Evolutionary conservation across 2,888 invertebrate genomes (phyloP), one percentile per base, ranked within the genome.

Genomic region (Thereva nobilitata): DNA sequence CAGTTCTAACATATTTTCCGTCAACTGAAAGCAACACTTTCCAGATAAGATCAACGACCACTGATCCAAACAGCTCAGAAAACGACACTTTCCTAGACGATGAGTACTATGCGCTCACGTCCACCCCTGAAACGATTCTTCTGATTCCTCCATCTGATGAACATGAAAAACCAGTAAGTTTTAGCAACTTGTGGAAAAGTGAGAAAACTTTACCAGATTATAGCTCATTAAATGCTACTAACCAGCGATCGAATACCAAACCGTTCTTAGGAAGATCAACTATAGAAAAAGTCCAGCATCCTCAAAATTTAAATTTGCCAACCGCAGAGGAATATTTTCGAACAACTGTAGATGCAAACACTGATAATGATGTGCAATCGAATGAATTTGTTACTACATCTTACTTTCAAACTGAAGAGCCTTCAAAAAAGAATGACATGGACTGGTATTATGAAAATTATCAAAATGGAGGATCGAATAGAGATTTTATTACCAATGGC

Each of bases 401-500:
- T 4, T 78, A 78, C 71, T 82, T 82, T 71, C 78, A 83, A 68
- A 82, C 83, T 59, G 80, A 77, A 56, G 77, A 81, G 23, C 80
- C 77, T 67, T 83, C 77, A 52, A 83, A 83, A 44, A 85, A 84
- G 70, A 83, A 80, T 71, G 80, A 85, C 56, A 89, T 88, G 81
- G 89, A 88, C 73, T 94, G 94, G 94, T 94, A 94, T 79, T 93
- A 90, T 77, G 89, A 89, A 71, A 92, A 92, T 78, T 93, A 93
- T n/a, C 40, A 52, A 53, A 64, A 53, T 5, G 41, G 40, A 10
- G 23, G 23, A 5, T 23, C 63, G 1, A 9, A 10, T 9, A 42
- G 42, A 42, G 9, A 42, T 8, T 42, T 42, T 42, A 23, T 23
- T 23, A 23, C 23, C 23, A 23, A 23, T 23, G 23, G 23, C 23